Base-by-base conservation (phyloP, 2,113 vertebrate genomes). In the Cottus gobio region DNA sequence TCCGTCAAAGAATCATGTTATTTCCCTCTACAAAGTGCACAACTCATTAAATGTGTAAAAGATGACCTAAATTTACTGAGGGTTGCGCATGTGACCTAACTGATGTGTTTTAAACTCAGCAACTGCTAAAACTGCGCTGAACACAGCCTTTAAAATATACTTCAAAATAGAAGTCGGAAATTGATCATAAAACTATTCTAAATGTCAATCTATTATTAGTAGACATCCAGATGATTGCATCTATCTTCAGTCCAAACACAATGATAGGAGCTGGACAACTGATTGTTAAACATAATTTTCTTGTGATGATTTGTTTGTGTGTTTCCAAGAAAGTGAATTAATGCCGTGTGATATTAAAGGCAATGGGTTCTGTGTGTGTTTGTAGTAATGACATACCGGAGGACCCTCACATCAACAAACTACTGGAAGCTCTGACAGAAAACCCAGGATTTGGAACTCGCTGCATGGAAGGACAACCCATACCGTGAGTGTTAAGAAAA, bases 351-450 rank as follows among this genome's bases (percentile, higher is more conserved):
- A 57, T 68, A 20, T 30, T 77, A 71, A 70, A 57, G 46, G 50
- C 26, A 71, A n/a, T 24, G 9, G 0, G 0, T 63, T 77, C 5
- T 58, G 7, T 87, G 1, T 83, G 56, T 76, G 13, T 77, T 78
- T 79, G 2, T 63, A 99, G 98, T 89, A 99, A 99, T 9, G 98
- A 99, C 61, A 94, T 96, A n/a, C 96, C 96, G 0, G 96, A 96
- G 62, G 96, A 99, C 57, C 16, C 63, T 37, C 90, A 95, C 72
- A 95, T 93, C 76, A 96, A 96, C 93, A 94, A 92, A 28, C 94
- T 99, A 48, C 85, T 97, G 57, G 93, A 92, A 0, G 95, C 96
- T 34, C 94, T 99, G 85, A 96, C 94, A 34, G 85, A 93, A 54
- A 93, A 94, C 54, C 96, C 97, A 1, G 97, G 96, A n/a, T 97